Evolutionary conservation across 2,888 invertebrate genomes (phyloP).

Genomic region (Drosophila subsilvestris): DNA sequence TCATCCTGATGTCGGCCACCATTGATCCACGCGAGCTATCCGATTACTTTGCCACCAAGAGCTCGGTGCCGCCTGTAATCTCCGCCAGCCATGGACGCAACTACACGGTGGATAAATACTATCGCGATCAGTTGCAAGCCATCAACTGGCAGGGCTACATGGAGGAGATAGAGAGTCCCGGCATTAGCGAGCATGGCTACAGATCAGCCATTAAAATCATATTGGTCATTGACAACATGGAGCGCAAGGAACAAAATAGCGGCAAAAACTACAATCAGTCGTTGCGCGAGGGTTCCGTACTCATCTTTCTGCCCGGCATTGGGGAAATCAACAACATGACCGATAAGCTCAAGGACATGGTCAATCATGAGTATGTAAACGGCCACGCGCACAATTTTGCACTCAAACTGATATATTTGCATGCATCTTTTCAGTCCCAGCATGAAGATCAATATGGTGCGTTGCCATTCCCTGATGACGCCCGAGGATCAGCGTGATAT

Average conservation of each 20-base stretch:
- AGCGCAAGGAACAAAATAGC: constrained; percentile 47
- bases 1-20: constrained; percentile 97
- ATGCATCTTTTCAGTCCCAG: constrained; percentile 26
- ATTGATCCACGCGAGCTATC: constrained; percentile 87
- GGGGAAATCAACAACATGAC: constrained; percentile 89
- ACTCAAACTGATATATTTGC: not conserved
- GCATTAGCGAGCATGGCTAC: constrained; percentile 87
- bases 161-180: constrained; percentile 83
- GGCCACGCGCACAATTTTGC: not conserved
- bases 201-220: constrained; percentile 87
- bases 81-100: constrained; percentile 85
- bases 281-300: constrained; percentile 86
- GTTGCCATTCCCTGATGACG: constrained; percentile 91
- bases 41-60: constrained; percentile 79
- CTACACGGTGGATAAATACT: constrained; percentile 87
- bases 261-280: constrained; percentile 78
- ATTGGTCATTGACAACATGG: constrained; percentile 85
- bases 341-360: constrained; percentile 35
- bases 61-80: constrained; percentile 86
- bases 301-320: constrained; percentile 95
- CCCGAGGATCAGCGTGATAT: constrained; percentile 89
- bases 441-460: constrained; percentile 61
- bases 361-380: constrained; percentile 44
- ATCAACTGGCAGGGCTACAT: constrained; percentile 81
- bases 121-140: constrained; percentile 85